phyloP scores from a whole-genome alignment of 2,113 vertebrate genomes.

The Petroica traversi region DNA sequence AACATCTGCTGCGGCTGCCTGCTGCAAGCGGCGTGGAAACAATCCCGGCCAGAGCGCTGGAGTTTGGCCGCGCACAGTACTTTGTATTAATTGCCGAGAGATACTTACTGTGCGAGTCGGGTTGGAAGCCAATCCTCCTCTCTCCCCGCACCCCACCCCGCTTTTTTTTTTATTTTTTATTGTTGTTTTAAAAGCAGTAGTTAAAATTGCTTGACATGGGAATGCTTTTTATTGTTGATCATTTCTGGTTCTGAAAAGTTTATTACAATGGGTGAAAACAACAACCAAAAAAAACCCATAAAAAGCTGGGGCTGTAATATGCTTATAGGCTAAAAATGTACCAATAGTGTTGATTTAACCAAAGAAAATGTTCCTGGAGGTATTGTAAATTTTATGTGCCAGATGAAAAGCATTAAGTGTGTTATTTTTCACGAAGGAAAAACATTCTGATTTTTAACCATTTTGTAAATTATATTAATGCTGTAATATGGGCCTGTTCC shows the following conservation, averaged over 20 bases:
- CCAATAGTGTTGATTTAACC: slow-evolving; percentile 73
- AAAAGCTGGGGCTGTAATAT: slow-evolving; percentile 66
- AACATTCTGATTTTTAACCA: slow-evolving; percentile 67
- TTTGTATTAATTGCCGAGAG: slow-evolving; percentile 64
- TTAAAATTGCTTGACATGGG: slow-evolving; percentile 59
- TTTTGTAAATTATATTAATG: slow-evolving; percentile 77
- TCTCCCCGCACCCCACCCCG: neutral
- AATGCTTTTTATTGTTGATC: slow-evolving; percentile 73
- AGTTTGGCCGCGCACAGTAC: slow-evolving; percentile 43
- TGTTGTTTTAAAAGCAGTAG: slow-evolving; percentile 58
- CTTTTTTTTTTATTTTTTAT: neutral
- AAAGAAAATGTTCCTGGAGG: slow-evolving; percentile 76
- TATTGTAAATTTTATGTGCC: slow-evolving; percentile 81
- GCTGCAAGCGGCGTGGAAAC: slow-evolving; percentile 72
- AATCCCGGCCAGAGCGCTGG: slow-evolving; percentile 31
- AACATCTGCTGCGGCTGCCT: slow-evolving; percentile 83
- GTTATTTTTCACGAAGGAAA: slow-evolving; percentile 73
- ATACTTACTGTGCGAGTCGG: slow-evolving; percentile 38
- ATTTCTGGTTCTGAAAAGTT: slow-evolving; percentile 74
- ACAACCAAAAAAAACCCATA: slow-evolving; percentile 67
- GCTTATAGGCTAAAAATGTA: slow-evolving; percentile 72
- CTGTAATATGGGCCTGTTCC: slow-evolving; percentile 19
- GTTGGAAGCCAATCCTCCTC: neutral
- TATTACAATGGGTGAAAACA: slow-evolving; percentile 76
- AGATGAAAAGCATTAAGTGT: slow-evolving; percentile 79